phyloP scores from a whole-genome alignment of 2,797 vertebrate genomes.

The Morelia viridis region DNA sequence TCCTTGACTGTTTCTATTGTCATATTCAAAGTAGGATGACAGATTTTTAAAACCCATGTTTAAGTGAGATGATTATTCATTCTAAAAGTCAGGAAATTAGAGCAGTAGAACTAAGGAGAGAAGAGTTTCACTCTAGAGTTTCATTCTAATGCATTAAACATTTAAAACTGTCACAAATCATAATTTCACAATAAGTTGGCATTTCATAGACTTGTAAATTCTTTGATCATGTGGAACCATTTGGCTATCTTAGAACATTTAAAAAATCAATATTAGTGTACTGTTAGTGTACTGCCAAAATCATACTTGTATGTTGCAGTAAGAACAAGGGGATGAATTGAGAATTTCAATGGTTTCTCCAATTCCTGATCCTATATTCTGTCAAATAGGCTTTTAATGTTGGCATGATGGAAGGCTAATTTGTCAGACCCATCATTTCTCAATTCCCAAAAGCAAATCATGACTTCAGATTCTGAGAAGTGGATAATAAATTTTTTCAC shows the following conservation, averaged over 20 bases:
- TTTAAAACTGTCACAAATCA: slow-evolving; percentile 53
- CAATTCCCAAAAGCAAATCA: neutral
- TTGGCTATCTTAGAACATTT: slow-evolving; percentile 32
- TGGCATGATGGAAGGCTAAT: neutral
- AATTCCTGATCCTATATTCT: neutral
- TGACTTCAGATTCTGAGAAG: neutral
- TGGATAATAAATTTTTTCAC: neutral
- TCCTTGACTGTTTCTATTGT: slow-evolving; percentile 51
- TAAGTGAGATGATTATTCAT: slow-evolving; percentile 64
- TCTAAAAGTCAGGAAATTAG: slow-evolving; percentile 60
- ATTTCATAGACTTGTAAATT: slow-evolving; percentile 46
- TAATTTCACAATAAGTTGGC: slow-evolving; percentile 46
- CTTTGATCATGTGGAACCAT: slow-evolving; percentile 46
- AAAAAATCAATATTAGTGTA: neutral
- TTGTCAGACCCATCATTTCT: neutral
- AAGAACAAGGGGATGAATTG: neutral
- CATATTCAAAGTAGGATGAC: slow-evolving; percentile 49
- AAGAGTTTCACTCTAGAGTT: slow-evolving; percentile 43
- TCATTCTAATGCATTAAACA: slow-evolving; percentile 50
- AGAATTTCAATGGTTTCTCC: neutral
- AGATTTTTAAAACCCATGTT: slow-evolving; percentile 57
- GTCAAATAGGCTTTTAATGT: neutral
- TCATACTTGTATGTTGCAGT: neutral
- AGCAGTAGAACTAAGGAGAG: slow-evolving; percentile 59
- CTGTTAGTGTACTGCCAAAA: neutral